These are phyloP conservation scores for Rhagophthalmus giganteus DNA, from an alignment of 2,888 invertebrate species.

Conservation along the genomic window DNA sequence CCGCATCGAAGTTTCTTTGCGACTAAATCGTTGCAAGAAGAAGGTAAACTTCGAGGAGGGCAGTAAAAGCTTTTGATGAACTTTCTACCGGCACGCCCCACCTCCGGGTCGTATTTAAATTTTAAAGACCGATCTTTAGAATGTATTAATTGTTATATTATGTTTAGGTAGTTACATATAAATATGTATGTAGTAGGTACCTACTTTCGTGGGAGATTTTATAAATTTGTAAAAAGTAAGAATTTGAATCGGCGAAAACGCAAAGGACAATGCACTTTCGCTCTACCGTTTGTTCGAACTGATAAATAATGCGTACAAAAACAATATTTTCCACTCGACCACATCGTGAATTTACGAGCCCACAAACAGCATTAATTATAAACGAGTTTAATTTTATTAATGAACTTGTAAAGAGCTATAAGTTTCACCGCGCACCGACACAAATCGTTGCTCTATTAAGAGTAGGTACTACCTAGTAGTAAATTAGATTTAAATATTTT, in stretches of 20 bases:
- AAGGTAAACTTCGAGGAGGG: constrained; percentile 7
- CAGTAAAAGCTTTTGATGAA: constrained; percentile 23
- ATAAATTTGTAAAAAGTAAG: background rate
- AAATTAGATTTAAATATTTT: background rate
- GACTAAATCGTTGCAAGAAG: constrained; percentile 11
- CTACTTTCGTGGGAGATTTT: background rate
- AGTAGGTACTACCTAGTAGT: too few species aligned
- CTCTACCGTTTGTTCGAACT: background rate
- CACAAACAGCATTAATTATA: constrained; percentile 8
- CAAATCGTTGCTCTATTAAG: constrained; percentile 1
- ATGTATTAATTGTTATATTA: background rate
- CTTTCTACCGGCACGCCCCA: constrained; percentile 29
- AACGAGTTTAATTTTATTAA: constrained; percentile 2
- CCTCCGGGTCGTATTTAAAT: background rate
- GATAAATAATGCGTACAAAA: background rate
- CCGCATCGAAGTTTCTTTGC: constrained; percentile 15
- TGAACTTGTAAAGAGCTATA: constrained; percentile 4
- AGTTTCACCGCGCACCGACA: constrained; percentile 3
- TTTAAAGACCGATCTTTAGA: background rate
- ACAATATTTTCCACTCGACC: constrained; percentile 1
- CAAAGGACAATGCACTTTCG: constrained; percentile 7
- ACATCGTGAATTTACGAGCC: background rate
- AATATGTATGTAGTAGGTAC: background rate
- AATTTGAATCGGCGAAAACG: background rate
- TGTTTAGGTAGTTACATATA: background rate